Base-by-base conservation (phyloP, 2,113 vertebrate species). In the Cynocephalus volans region DNA sequence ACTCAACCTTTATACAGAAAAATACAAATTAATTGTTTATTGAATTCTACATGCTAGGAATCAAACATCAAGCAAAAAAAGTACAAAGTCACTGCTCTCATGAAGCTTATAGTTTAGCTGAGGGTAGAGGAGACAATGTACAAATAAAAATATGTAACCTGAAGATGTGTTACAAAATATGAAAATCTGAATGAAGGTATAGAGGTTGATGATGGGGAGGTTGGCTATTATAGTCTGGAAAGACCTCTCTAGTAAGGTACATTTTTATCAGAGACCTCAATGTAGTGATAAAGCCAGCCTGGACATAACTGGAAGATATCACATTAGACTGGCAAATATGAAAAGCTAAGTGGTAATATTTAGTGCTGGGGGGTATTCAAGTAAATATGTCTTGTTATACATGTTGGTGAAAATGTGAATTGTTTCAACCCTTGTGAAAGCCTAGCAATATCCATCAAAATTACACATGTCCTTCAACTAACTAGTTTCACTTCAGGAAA, bases 271-370 rank as follows among this genome's bases (percentile, higher is more conserved):
- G 65, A 93, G 56, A 24, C 50, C 64, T 90, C 72, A 56, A 4
- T 90, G 36, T 41, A 33, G 19, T 19, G 5, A 58, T 45, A 45
- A 19, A 75, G 14, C 23, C 73, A 73, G n/a, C 9, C 72, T 90
- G 56, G 24, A 73, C 26, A 58, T 50, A 73, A 90, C 26, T 67
- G 31, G 72, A 90, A 56, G 80, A 33, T 90, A 56, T 65, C 31
- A 75, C 5, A 81, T 64, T 72, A 79, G 36, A 75, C 41, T 58
- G 50, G 36, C n/a, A 90, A 94, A 81, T 75, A 73, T 28, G 65
- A 67, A 96, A 86, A 70, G 41, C 31, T 60, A 64, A 84, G 33
- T 76, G 36, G 65, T 36, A 96, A 50, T 93, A 94, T 80, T 65
- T 80, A 48, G 18, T 58, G 58, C 75, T 67, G 54, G 48, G 13